Base-by-base conservation (phyloP, 2,888 invertebrate species). In the Brenthis hecate region DNA sequence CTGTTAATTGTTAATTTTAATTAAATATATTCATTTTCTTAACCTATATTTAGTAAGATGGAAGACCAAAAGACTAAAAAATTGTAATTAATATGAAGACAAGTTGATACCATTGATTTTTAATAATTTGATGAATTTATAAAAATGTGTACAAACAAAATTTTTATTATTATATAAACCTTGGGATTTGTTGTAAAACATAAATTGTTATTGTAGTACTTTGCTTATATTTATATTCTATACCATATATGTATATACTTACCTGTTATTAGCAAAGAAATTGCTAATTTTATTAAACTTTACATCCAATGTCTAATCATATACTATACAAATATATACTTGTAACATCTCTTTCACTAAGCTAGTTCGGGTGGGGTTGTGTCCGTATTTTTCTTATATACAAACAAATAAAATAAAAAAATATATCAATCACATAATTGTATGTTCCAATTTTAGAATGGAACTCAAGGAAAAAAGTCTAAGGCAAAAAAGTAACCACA, bases 281-380 rank as follows among this genome's bases (percentile, higher is more conserved):
- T n/a, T 50, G 53, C 51, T 16, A 36, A 43, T 36, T 64, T 61
- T 43, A 23, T 66, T 68, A 70, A 64, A 68, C 68, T 28, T 63
- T 54, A 54, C 19, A 54, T n/a, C 19, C 53, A 54, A 51, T 62
- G 53, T 58, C 48, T 28, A 48, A 36, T 62, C 16, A 57, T 68
- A 68, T 66, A 72, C 60, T 72, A 73, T 71, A 68, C 69, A 71
- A 72, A 71, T 71, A 71, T 67, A 70, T 71, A 60, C n/a, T 13
- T 63, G 51, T 63, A 67, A 65, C 47, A 50, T 63, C 36, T 60
- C 63, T 68, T 78, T 81, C 69, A 80, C 81, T 87, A 89, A 77
- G 73, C 90, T 90, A 81, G 80, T 87, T 72, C 85, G 84, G 92
- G 91, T 91, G 92, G 92, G 91, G 84, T 85, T 81, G 73, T 89